These are phyloP conservation scores for Hydractinia symbiolongicarpus DNA, from an alignment of 30 jellyfish, hydroid and myxozoan genomes.

Conservation along the genomic window DNA sequence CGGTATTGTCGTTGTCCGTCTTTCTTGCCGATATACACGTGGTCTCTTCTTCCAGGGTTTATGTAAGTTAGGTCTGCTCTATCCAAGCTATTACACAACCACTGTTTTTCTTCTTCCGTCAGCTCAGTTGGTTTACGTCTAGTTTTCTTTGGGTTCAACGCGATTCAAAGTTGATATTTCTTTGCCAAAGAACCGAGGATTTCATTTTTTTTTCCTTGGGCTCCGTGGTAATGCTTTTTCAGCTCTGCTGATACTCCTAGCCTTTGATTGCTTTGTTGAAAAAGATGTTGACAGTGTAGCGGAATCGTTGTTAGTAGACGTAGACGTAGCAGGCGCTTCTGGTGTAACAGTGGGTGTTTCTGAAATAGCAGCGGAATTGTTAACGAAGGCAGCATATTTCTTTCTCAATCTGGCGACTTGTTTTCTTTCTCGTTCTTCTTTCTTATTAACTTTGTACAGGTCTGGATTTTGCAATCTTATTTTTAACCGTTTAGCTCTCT, in stretches of 20 bases:
- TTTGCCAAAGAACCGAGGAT: conserved; percentile 11
- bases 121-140: conserved; percentile 5
- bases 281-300: neutral
- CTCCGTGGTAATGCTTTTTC: neutral
- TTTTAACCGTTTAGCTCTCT: too few species aligned
- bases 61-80: conserved; percentile 21
- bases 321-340: neutral
- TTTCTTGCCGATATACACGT: conserved; percentile 7
- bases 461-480: too few species aligned
- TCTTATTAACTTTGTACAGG: too few species aligned
- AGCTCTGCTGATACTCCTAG: conserved; percentile 8
- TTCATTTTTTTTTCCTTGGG: conserved; percentile 13
- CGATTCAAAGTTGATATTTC: neutral
- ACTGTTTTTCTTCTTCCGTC: conserved; percentile 24
- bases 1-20: conserved; percentile 12
- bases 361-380: too few species aligned
- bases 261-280: conserved; percentile 7
- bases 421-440: too few species aligned
- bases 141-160: neutral
- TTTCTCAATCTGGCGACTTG: too few species aligned
- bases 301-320: neutral
- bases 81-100: conserved; percentile 3
- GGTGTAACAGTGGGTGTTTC: too few species aligned
- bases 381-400: too few species aligned
- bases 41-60: conserved; percentile 22